phyloP scores from a whole-genome alignment of 2,113 vertebrate species.

The Aythya baeri region DNA sequence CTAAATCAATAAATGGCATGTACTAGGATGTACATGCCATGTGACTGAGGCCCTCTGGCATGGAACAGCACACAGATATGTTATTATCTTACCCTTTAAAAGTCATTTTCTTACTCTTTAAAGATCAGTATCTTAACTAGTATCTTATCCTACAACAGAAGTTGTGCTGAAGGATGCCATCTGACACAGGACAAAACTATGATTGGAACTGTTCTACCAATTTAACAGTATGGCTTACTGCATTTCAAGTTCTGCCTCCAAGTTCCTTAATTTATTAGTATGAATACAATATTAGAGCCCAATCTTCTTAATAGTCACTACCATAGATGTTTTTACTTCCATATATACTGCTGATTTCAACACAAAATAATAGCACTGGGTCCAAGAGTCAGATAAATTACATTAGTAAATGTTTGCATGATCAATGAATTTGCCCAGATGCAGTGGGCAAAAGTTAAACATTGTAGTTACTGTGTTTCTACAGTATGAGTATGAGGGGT shows the following conservation, averaged over 20 bases:
- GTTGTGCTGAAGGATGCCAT: background rate
- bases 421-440: background rate
- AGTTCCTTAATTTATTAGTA: background rate
- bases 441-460: background rate
- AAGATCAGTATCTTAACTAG: background rate
- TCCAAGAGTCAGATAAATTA: background rate
- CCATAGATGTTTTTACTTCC: background rate
- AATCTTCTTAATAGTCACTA: background rate
- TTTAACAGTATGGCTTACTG: background rate
- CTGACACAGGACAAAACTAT: background rate
- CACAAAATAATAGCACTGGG: background rate
- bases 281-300: background rate
- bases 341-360: background rate
- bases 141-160: background rate
- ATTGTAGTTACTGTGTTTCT: background rate
- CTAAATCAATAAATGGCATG: background rate
- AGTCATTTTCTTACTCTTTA: background rate
- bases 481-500: background rate
- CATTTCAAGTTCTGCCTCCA: background rate
- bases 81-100: background rate
- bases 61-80: background rate
- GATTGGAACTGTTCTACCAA: rapidly evolving
- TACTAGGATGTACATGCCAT: background rate
- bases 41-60: background rate
- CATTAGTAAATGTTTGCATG: rapidly evolving